phyloP scores from a whole-genome alignment of 2,888 invertebrate species.

The Busseola fusca region DNA sequence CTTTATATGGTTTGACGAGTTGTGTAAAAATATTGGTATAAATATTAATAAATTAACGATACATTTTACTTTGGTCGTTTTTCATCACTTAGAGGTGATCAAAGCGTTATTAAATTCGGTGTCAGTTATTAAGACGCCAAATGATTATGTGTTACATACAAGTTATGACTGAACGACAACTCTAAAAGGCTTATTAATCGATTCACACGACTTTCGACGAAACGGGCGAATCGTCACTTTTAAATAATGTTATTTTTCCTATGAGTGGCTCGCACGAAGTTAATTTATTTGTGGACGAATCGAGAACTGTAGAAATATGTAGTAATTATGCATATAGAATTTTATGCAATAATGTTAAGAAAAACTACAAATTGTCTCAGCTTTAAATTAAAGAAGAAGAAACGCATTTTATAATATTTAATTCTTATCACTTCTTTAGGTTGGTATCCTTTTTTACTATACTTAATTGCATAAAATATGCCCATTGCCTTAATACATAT shows the following conservation, averaged over 20 bases:
- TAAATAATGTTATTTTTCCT: background rate
- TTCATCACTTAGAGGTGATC: constrained; percentile 42
- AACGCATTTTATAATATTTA: too few relatives aligned
- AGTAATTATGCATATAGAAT: background rate
- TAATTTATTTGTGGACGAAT: too few relatives aligned
- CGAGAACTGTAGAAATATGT: too few relatives aligned
- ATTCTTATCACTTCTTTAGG: too few relatives aligned
- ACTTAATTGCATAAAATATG: too few relatives aligned
- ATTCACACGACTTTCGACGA: background rate
- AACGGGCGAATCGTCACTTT: background rate
- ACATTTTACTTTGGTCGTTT: constrained; percentile 13
- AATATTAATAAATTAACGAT: constrained; percentile 23
- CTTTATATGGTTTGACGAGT: constrained; percentile 15
- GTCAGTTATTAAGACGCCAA: constrained; percentile 56
- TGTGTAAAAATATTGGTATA: constrained; percentile 28
- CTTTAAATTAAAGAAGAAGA: too few relatives aligned
- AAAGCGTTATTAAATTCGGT: constrained; percentile 54
- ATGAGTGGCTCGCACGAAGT: too few relatives aligned
- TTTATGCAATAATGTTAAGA: background rate
- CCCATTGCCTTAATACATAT: too few relatives aligned
- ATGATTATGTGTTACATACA: constrained; percentile 60
- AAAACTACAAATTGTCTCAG: too few relatives aligned
- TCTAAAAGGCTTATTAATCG: constrained; percentile 52
- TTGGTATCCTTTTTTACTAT: too few relatives aligned
- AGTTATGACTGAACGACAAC: constrained; percentile 69